Evolutionary conservation across 2,113 vertebrate genomes (phyloP).

Genomic region (Noctilio leporinus): DNA sequence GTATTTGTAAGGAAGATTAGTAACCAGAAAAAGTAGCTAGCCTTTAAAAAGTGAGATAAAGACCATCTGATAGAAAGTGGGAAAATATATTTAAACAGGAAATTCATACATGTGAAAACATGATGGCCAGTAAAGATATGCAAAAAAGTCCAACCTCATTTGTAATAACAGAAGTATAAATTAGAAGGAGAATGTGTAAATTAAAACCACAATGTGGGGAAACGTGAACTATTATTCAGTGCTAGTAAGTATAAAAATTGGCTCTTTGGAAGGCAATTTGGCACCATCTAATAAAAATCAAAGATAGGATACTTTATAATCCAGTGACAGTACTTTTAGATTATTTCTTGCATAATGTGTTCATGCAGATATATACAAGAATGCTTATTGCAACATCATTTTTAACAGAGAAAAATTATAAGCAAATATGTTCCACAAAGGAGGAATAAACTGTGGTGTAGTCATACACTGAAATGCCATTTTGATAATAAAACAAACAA

Average conservation of each 20-base stretch:
- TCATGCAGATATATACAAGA: background rate
- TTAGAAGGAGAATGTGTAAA: slow-evolving; percentile 37
- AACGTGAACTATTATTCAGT: background rate
- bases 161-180: slow-evolving; percentile 12
- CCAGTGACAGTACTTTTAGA: background rate
- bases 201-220: background rate
- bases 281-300: background rate
- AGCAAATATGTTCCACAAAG: background rate
- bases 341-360: background rate
- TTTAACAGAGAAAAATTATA: slow-evolving; percentile 13
- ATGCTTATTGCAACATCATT: background rate
- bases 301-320: background rate
- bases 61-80: background rate
- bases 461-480: background rate
- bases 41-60: background rate
- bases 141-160: background rate
- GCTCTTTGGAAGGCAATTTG: background rate
- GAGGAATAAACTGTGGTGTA: background rate
- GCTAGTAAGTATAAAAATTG: background rate
- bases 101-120: background rate
- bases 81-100: background rate
- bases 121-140: background rate
- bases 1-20: background rate
- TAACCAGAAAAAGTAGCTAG: background rate
- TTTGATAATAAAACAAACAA: background rate